phyloP scores from a whole-genome alignment of 2,797 vertebrate genomes.

The Hylomyscus alleni region DNA sequence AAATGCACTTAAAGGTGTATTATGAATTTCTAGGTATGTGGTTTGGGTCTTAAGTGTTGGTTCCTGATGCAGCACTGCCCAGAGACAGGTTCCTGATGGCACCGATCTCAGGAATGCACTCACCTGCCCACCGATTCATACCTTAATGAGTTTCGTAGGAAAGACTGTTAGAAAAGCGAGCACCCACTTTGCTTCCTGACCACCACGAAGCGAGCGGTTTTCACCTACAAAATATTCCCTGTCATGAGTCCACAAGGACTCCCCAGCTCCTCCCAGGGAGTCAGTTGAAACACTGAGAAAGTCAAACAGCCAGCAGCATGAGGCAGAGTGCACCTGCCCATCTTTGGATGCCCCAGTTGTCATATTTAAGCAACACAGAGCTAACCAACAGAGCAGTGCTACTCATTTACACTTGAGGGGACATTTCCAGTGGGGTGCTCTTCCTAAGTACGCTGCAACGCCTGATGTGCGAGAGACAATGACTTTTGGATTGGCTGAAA shows the following conservation, averaged over 20 bases:
- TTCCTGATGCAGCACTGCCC: too few relatives aligned
- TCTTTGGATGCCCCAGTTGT: background rate
- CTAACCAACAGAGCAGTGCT: background rate
- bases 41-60: too few relatives aligned
- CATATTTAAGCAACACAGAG: background rate
- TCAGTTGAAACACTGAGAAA: too few relatives aligned
- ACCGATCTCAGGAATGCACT: background rate
- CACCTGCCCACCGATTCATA: background rate
- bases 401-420: background rate
- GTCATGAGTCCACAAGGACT: background rate
- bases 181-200: background rate
- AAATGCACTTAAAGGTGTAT: background rate
- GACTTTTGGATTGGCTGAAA: background rate
- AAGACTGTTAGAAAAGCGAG: background rate
- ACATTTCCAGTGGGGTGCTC: background rate
- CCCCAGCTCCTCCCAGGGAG: background rate
- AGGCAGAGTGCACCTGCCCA: background rate
- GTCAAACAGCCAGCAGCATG: background rate
- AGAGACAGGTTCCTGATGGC: background rate
- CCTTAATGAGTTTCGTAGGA: background rate
- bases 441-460: background rate
- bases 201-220: background rate
- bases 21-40: slow-evolving; percentile 4
- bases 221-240: background rate
- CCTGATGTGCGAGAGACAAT: background rate